These are phyloP conservation scores for Keiferia lycopersicella DNA, from an alignment of 2,888 invertebrate species.

Conservation along the genomic window DNA sequence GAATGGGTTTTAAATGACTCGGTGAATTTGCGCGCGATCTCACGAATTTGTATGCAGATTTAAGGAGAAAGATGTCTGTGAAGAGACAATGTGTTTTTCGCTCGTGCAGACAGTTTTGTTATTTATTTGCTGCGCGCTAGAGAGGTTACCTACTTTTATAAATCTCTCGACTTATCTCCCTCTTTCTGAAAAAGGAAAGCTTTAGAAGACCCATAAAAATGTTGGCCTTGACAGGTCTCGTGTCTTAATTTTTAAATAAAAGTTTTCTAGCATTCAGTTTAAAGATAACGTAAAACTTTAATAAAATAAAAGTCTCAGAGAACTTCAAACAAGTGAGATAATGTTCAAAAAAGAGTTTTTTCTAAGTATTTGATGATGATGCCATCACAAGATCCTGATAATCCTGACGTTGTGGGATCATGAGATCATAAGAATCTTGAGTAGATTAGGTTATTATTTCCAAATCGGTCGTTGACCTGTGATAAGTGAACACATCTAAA, in stretches of 20 bases:
- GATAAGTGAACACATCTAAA: too few species aligned
- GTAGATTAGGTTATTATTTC: too few species aligned
- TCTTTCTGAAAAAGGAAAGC: constrained; percentile 21
- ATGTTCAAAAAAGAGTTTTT: too few species aligned
- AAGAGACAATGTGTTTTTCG: constrained; percentile 65
- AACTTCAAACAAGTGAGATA: neutral
- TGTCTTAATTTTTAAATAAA: constrained; percentile 17
- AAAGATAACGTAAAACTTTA: neutral
- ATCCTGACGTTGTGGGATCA: too few species aligned
- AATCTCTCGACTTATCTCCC: constrained; percentile 45
- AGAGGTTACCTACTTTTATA: constrained; percentile 48
- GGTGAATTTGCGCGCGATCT: constrained; percentile 75
- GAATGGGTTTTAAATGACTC: constrained; percentile 77
- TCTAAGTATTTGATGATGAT: too few species aligned
- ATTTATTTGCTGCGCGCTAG: constrained; percentile 58
- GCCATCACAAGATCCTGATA: too few species aligned
- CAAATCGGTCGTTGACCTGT: too few species aligned
- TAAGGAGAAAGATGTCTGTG: constrained; percentile 69
- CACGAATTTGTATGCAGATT: constrained; percentile 76
- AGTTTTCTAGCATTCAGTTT: neutral
- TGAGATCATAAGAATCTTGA: too few species aligned
- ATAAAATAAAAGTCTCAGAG: neutral
- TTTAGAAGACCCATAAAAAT: constrained; percentile 18
- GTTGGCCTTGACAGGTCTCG: constrained; percentile 16
- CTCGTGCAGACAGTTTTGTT: constrained; percentile 64